Conservation (phyloP, 2,113 vertebrate species). For the Phycodurus eques region DNA sequence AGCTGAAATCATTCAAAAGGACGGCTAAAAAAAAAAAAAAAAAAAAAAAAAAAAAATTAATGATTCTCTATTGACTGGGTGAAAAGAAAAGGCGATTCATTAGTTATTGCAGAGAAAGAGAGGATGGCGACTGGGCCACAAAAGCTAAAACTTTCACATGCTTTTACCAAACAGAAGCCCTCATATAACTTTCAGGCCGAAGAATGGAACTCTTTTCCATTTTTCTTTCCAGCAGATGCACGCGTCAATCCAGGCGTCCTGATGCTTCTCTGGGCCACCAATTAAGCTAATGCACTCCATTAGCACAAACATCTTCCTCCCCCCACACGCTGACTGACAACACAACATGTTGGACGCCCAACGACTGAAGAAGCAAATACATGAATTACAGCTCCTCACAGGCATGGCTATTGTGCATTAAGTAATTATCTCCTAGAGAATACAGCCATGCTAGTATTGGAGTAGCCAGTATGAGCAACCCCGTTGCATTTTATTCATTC, state of each 20-base stretch:
- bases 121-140: slow-evolving; percentile 44
- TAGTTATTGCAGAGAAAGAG: slow-evolving; percentile 58
- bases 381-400: background rate
- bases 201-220: slow-evolving; percentile 53
- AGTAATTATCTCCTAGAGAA: background rate
- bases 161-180: slow-evolving; percentile 42
- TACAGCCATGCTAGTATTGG: background rate
- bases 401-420: background rate
- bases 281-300: slow-evolving; percentile 71
- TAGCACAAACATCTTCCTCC: slow-evolving; percentile 54
- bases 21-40: slow-evolving; percentile 46
- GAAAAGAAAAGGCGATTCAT: slow-evolving; percentile 65
- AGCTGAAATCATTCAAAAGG: slow-evolving; percentile 66
- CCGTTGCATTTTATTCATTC: no score
- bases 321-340: slow-evolving; percentile 43
- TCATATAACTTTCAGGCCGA: slow-evolving; percentile 53
- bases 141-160: slow-evolving; percentile 53
- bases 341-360: background rate
- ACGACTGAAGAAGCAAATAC: background rate
- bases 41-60: slow-evolving; percentile 55
- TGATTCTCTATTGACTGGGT: slow-evolving; percentile 67
- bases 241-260: slow-evolving; percentile 47
- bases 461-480: background rate
- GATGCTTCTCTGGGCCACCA: slow-evolving; percentile 55
- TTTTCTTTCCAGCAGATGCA: slow-evolving; percentile 60